Conservation (phyloP, 1,140 invertebrate species). For the Habropoda laboriosa region DNA sequence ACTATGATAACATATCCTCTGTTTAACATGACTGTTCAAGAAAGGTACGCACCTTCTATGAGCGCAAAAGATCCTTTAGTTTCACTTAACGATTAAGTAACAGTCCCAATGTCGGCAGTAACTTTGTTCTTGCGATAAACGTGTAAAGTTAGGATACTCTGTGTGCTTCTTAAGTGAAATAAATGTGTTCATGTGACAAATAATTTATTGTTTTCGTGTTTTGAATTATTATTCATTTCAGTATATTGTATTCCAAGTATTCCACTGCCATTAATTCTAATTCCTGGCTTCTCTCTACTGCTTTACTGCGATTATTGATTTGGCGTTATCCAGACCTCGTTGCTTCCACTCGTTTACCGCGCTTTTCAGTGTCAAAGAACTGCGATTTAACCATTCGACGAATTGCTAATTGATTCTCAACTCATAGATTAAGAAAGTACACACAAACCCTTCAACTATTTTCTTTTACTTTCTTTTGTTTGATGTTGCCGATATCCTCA, state of each 20-base stretch:
- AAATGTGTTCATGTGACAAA: background rate
- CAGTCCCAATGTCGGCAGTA: no score
- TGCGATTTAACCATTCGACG: background rate
- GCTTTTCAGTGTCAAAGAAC: background rate
- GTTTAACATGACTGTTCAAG: no score
- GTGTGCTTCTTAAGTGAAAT: no score
- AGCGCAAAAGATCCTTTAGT: background rate
- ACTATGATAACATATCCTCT: no score
- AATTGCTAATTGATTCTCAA: background rate
- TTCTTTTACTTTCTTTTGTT: background rate
- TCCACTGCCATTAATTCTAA: background rate
- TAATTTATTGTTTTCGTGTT: background rate
- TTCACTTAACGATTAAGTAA: background rate
- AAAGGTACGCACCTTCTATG: no score
- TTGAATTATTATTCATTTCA: background rate
- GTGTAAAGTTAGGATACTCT: background rate
- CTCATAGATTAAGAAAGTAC: background rate
- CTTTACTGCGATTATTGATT: background rate
- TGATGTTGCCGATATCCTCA: no score
- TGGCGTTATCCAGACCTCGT: background rate
- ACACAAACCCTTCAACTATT: background rate
- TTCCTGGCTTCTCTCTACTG: background rate
- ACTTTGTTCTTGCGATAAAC: background rate
- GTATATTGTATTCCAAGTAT: background rate
- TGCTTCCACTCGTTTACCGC: background rate